Evolutionary conservation across 2,888 invertebrate species (phyloP), one percentile per base, ranked within the genome.

Genomic region (Carabus problematicus): DNA sequence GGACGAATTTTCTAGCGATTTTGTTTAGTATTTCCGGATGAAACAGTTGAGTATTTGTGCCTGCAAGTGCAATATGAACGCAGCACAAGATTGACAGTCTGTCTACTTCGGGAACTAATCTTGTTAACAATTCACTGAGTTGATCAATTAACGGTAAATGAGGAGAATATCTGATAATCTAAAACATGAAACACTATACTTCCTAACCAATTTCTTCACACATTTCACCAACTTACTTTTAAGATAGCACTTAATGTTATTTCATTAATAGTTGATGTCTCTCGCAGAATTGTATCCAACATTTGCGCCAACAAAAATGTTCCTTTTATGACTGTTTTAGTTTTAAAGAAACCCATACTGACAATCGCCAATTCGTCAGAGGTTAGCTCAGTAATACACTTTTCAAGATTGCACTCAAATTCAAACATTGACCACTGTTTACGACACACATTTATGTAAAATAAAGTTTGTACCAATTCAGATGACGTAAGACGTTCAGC

Each of bases 311-410:
- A 58, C 42, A 89, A 85, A 0, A 89, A 82, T 62, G 82, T 82
- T 1, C 81, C 74, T 71, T 85, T 84, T 59, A 93, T 84, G 12
- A 84, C 85, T 1, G 88, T 89, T 81, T 88, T 85, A 12, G 88
- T 89, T 82, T 93, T 93, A 75, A 94, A 94, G 78, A 91, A 92
- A 0, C 90, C 92, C 87, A 91, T 88, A 3, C 89, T 85, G 73
- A 91, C 85, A 11, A 93, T 85, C 9, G 88, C 90, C 70, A 93
- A 79, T 77, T 94, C 92, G 72, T 89, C 86, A 6, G 89, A 73
- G 18, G 82, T 84, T 77, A 91, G 85, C 19, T 85, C 76, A 7
- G 85, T 75, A n/a, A 90, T 82, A 64, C 81, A 79, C 3, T 84
- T 77, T 40, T 83, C 79, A 64, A 91, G 75, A 49, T 84, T 82